Evolutionary conservation across 1,140 invertebrate species (phyloP).

Genomic region (Gryon sp.): DNA sequence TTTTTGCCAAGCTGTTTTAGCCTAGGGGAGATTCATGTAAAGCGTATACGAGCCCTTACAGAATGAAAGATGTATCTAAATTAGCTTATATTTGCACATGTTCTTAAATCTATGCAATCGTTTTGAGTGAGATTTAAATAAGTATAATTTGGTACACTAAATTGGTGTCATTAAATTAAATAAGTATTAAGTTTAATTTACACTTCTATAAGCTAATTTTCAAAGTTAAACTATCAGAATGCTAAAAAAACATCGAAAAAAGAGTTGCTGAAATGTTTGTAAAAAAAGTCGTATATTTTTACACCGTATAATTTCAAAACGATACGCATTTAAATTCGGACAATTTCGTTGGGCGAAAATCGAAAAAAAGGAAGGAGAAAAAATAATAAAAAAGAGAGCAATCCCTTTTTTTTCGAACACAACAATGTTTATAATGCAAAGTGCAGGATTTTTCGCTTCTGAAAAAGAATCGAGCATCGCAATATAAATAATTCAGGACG

Average conservation of each 20-base stretch:
- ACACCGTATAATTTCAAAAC: neutral
- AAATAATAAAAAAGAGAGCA: neutral
- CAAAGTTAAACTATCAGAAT: too few relatives aligned
- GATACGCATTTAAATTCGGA: neutral
- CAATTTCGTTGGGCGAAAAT: neutral
- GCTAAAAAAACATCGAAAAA: too few relatives aligned
- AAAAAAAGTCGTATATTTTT: neutral
- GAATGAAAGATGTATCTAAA: constrained; percentile 15
- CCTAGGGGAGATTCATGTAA: constrained; percentile 24
- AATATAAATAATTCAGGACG: constrained; percentile 63
- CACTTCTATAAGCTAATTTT: too few relatives aligned
- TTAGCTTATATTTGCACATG: neutral
- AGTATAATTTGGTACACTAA: too few relatives aligned
- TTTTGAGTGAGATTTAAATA: too few relatives aligned
- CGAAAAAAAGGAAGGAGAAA: neutral
- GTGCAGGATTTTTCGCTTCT: constrained; percentile 54
- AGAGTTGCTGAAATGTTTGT: too few relatives aligned
- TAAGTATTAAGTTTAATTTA: too few relatives aligned
- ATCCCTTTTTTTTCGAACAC: constrained; percentile 23
- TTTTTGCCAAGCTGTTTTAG: constrained; percentile 31
- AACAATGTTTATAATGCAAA: constrained; percentile 60
- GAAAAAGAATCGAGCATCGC: constrained; percentile 60
- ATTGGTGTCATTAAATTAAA: too few relatives aligned
- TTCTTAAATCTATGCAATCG: too few relatives aligned
- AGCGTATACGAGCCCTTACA: constrained; percentile 7